Evolutionary conservation across 2,797 vertebrate species (phyloP).

Genomic region (Sparidentex hasta): DNA sequence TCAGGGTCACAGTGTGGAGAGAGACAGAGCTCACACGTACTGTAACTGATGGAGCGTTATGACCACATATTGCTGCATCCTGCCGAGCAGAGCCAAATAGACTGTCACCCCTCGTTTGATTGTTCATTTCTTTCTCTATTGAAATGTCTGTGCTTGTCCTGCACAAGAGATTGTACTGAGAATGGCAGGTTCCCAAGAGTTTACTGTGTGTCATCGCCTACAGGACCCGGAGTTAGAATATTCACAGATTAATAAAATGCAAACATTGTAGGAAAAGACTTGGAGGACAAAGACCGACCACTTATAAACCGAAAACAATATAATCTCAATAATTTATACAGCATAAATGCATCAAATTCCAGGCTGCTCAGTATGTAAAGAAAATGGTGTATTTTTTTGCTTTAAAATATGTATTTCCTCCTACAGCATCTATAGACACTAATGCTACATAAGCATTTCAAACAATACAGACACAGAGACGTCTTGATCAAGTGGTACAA

Average conservation of each 20-base stretch:
- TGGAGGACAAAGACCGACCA: neutral
- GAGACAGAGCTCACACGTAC: constrained; percentile 2
- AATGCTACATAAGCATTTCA: constrained; percentile 52
- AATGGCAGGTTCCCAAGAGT: neutral
- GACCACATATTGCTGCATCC: constrained; percentile 59
- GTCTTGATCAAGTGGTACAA: constrained; percentile 73
- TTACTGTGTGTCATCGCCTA: neutral
- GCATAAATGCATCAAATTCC: neutral
- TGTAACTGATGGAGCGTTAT: constrained; percentile 35
- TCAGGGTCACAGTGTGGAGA: neutral
- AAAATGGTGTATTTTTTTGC: neutral
- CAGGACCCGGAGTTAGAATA: neutral
- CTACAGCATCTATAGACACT: constrained; percentile 15
- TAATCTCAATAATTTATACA: accelerated
- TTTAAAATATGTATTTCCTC: constrained; percentile 17
- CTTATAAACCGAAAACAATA: neutral
- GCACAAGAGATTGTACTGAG: neutral
- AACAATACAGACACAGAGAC: constrained; percentile 56
- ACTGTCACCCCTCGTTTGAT: constrained; percentile 26
- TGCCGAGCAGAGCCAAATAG: constrained; percentile 45
- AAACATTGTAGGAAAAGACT: neutral
- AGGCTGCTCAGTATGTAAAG: neutral
- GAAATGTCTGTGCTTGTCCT: constrained; percentile 14
- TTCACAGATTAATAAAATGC: neutral
- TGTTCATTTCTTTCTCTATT: constrained; percentile 42